These are phyloP conservation scores for Pelagia noctiluca DNA, from an alignment of 30 jellyfish, hydroid and myxozoan genomes.

Conservation along the genomic window DNA sequence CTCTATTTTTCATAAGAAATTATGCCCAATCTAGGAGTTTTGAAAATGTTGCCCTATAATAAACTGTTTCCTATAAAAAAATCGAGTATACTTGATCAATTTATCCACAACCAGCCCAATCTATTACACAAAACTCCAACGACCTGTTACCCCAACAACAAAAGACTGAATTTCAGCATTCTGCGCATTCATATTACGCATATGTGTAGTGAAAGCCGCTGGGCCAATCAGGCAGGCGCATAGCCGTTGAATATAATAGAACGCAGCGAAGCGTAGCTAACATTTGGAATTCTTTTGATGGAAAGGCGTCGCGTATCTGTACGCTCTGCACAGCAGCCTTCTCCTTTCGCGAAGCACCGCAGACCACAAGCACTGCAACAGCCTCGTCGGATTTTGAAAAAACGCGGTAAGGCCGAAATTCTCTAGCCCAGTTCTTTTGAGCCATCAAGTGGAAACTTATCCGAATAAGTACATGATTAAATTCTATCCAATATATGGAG, in stretches of 20 bases:
- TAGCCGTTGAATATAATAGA: slow-evolving; percentile 54
- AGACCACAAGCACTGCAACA: slow-evolving; percentile 70
- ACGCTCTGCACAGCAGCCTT: slow-evolving; percentile 74
- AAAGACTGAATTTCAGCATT: not conserved
- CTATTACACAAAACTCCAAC: slow-evolving; percentile 14
- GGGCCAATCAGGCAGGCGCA: slow-evolving; percentile 56
- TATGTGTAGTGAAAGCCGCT: slow-evolving; percentile 18
- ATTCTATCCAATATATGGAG: no score
- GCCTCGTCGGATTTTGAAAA: slow-evolving; percentile 48
- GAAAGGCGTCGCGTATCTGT: slow-evolving; percentile 21
- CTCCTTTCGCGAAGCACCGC: slow-evolving; percentile 71
- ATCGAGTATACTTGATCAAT: no score
- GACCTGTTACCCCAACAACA: not conserved
- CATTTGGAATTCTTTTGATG: slow-evolving; percentile 37
- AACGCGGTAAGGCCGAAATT: slow-evolving; percentile 62
- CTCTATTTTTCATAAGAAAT: no score
- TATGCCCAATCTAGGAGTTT: no score
- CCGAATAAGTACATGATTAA: not conserved
- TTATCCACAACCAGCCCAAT: no score
- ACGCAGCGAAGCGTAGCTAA: slow-evolving; percentile 61
- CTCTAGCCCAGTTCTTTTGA: slow-evolving; percentile 70
- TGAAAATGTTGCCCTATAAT: no score
- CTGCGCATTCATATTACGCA: slow-evolving; percentile 60
- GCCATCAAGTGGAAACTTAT: not conserved
- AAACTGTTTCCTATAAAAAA: no score